These are phyloP conservation scores for Clarias fuscus DNA, from an alignment of 2,797 vertebrate species.

Conservation along the genomic window DNA sequence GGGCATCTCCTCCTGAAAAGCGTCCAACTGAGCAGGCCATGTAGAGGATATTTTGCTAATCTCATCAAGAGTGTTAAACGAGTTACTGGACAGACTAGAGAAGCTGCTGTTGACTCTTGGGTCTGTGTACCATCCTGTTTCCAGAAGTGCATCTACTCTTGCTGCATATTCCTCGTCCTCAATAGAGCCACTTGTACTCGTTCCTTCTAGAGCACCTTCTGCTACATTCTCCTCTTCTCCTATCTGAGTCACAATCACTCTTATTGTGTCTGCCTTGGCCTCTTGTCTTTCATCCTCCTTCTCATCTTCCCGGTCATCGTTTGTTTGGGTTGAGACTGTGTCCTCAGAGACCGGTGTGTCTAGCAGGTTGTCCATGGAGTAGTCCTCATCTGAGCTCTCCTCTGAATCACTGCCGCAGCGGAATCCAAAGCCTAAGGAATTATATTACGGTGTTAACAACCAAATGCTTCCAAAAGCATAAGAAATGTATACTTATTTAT, in stretches of 20 bases:
- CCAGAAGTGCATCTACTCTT: conserved; percentile 67
- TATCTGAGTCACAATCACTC: conserved; percentile 73
- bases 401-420: conserved; percentile 92
- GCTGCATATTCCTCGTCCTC: conserved; percentile 53
- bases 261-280: conserved; percentile 64
- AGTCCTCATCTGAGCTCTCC: conserved; percentile 85
- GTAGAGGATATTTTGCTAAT: conserved; percentile 66
- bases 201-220: conserved; percentile 12
- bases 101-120: conserved; percentile 78
- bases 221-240: conserved; percentile 58
- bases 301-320: conserved; percentile 70
- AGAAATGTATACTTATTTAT: conserved; percentile 47
- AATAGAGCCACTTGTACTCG: conserved; percentile 36
- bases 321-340: conserved; percentile 51
- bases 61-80: conserved; percentile 87
- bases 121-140: conserved; percentile 82
- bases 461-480: neutral
- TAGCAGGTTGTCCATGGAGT: conserved; percentile 73
- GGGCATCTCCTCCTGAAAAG: conserved; percentile 52
- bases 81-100: conserved; percentile 84
- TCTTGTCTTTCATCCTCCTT: conserved; percentile 64
- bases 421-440: conserved; percentile 85
- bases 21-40: conserved; percentile 55
- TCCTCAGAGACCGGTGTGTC: conserved; percentile 64
- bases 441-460: conserved; percentile 24